Base-by-base conservation (phyloP, 92 coral and sea anemone genomes). In the Plumapathes pennacea region DNA sequence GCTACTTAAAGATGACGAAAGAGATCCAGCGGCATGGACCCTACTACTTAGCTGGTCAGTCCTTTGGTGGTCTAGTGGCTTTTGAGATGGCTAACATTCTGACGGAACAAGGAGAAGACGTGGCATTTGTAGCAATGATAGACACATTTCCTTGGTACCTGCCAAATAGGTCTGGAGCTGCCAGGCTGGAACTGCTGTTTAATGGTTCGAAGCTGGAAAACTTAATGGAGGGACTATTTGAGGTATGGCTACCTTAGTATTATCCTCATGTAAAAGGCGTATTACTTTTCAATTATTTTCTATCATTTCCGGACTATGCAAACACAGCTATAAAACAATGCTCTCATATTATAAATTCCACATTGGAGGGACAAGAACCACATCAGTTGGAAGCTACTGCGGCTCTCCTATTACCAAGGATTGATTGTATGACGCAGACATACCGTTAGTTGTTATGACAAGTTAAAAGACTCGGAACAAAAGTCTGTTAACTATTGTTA, bases 121-220 rank as follows among this genome's bases (percentile, higher is more conserved):
- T 83, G 13, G 84, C 77, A 2, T 77, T 83, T 67, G 77, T 88
- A 32, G 65, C 74, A 8, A 83, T 88, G 90, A 54, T 88, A 55
- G 96, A 88, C 69, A 88, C 96, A 5, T 83, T 49, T 46, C 79
- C 96, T 1, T 88, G 96, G 90, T 69, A 45, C 49, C 69, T 72
- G 62, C 72, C 69, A 40, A 72, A 59, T 52, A 76, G 87, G 28
- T 72, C 87, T 4, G 81, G 64, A n/a, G 77, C 81, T 19, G 77
- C 81, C 20, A 62, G 81, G 13, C 61, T 81, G 24, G 87, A 80
- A 54, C 25, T 49, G 30, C 69, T 71, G 32, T 71, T 71, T 58
- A 68, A 71, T 39, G 80, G 75, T 10, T 24, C 29, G 50, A 79
- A 63, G 53, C 54, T 55, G 25, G 80, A 79, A 18, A 45, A 64